Evolutionary conservation across 1,140 invertebrate species (phyloP).

Genomic region (Lanistes nyassanus): DNA sequence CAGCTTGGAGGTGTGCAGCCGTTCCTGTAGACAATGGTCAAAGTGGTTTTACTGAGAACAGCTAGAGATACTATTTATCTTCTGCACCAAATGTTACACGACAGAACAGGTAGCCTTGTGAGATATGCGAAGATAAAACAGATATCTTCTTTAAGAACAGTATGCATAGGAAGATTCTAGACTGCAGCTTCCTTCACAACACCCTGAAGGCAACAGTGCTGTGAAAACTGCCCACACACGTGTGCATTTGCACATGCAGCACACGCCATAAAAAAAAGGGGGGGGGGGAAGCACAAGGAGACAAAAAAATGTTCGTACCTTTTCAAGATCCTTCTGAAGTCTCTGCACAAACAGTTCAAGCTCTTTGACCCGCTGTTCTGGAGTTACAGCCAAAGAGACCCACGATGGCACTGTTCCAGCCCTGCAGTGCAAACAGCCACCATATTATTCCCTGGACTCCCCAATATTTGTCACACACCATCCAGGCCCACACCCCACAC

Average conservation of each 20-base stretch:
- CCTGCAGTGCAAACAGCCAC: constrained; percentile 10
- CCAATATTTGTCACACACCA: no score
- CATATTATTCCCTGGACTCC: no score
- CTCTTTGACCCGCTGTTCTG: constrained; percentile 74
- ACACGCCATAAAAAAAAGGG: no score
- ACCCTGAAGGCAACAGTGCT: neutral
- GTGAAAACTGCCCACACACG: no score
- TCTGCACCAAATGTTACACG: neutral
- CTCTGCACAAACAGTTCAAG: constrained; percentile 57
- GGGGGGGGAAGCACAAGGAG: no score
- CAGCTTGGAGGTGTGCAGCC: constrained; percentile 21
- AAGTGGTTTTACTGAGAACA: no score
- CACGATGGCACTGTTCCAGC: constrained; percentile 50
- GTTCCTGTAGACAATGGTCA: neutral
- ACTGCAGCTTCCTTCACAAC: neutral
- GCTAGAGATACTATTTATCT: no score
- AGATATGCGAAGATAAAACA: neutral
- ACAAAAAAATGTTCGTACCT: constrained; percentile 45
- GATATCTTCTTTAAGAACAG: neutral
- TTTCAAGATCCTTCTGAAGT: constrained; percentile 60
- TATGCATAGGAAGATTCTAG: neutral
- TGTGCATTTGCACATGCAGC: no score
- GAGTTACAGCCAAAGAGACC: constrained; percentile 73
- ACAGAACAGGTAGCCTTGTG: neutral
- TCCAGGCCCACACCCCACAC: no score